Percentiles rank a stretch among this genome's conserved stretches.
These are phyloP conservation scores for Hyla sarda DNA, from an alignment of 2,113 vertebrate species.

Conservation along the genomic window DNA sequence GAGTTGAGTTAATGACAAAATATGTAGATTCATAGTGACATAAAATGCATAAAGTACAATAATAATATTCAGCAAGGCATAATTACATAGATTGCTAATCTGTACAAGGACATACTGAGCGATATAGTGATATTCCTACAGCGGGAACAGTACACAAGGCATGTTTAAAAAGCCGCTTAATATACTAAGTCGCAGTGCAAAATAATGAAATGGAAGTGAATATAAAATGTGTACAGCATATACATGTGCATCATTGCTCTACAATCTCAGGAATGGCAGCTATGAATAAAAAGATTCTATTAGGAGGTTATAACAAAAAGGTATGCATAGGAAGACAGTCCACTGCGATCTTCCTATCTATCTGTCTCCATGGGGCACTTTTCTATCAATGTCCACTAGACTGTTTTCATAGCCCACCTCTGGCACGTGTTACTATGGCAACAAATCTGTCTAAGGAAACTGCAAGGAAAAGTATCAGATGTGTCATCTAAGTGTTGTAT, in stretches of 20 bases:
- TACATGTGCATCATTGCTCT: background rate
- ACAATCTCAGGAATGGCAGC: background rate
- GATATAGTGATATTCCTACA: constrained; percentile 18
- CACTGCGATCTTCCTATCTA: constrained; percentile 26
- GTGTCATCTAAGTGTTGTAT: background rate
- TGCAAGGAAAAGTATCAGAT: constrained; percentile 14
- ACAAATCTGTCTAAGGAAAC: constrained; percentile 7
- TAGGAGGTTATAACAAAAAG: background rate
- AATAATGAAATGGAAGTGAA: background rate
- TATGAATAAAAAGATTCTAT: background rate
- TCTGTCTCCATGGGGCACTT: constrained; percentile 32
- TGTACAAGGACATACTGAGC: constrained; percentile 15
- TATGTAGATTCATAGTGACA: background rate
- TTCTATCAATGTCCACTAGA: constrained; percentile 49
- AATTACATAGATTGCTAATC: constrained; percentile 1
- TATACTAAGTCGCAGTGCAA: background rate
- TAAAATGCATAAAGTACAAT: background rate
- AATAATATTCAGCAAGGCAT: constrained; percentile 2
- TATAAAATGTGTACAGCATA: background rate
- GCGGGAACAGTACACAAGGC: background rate
- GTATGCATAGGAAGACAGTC: background rate
- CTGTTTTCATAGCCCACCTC: constrained; percentile 20
- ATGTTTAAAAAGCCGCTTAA: background rate
- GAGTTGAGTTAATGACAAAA: constrained; percentile 10
- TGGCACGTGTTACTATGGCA: constrained; percentile 38